Base-by-base conservation (phyloP, 2,113 vertebrate genomes). In the Lampris megalopsis region DNA sequence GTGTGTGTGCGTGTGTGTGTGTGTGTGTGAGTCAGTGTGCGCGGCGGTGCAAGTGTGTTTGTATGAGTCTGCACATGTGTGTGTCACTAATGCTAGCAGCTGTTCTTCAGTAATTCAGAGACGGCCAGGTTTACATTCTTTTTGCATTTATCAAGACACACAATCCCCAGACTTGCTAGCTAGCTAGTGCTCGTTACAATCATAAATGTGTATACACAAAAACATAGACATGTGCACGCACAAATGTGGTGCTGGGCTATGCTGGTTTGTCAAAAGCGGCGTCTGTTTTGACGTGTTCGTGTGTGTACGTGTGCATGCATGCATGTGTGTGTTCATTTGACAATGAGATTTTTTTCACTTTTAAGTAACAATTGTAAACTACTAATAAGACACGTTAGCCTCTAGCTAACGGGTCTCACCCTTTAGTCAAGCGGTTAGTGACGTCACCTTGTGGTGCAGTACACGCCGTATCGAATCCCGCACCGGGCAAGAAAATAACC, bases 131-230 rank as follows among this genome's bases (percentile, higher is more conserved):
- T 92, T 93, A 88, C 92, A 92, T 94, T 95, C 93, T 92, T 86
- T 58, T 79, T 82, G 85, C 90, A 93, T 94, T 93, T 89, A 92
- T 90, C 90, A 89, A 88, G 92, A 91, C 86, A 94, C 86, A 89
- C 89, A 92, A 93, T 93, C 87, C 92, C 79, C 63, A 72, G 68
- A 89, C 84, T 87, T 78, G 48, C 85, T 81, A 83, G 81, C 60
- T 64, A 13, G 77, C 85, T 86, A 93, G 90, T 87, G 87, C 85
- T 92, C 89, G 91, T 90, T 87, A 61, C 72, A 77, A 71, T 77
- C 38, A 64, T 66, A 77, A 61, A 71, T 66, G 36, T 41, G 42
- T n/a, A 35, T 58, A 70, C 82, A 72, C 48, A 43, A 47, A 38
- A 40, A 13, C 38, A 43, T 48, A 73, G 47, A 63, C 38, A 37